phyloP scores from a whole-genome alignment of 2,888 invertebrate genomes.

The Steinernema carpocapsae region DNA sequence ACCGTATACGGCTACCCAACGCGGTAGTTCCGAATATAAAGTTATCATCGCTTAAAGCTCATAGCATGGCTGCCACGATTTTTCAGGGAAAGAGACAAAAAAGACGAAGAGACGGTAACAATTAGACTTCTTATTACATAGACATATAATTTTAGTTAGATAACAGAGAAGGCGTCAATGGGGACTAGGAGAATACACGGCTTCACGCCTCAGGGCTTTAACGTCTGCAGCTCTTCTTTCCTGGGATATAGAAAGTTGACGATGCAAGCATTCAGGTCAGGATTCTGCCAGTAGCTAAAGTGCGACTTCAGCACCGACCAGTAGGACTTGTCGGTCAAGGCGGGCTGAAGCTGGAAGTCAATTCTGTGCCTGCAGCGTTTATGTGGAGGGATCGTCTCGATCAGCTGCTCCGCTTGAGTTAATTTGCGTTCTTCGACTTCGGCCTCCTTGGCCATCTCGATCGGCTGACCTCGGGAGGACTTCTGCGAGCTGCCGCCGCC shows the following conservation, averaged over 20 bases:
- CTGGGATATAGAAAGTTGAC: constrained; percentile 54
- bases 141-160: too few species aligned
- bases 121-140: too few species aligned
- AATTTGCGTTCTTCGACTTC: constrained; percentile 35
- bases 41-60: background rate
- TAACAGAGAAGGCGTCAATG: too few species aligned
- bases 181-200: too few species aligned
- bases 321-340: constrained; percentile 64
- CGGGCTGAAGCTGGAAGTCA: constrained; percentile 60
- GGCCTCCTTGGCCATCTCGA: constrained; percentile 22
- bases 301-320: constrained; percentile 65
- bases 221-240: constrained; percentile 32
- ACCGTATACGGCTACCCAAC: background rate
- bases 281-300: constrained; percentile 66
- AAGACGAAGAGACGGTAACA: too few species aligned
- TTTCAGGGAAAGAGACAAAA: background rate
- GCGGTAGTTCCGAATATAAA: background rate
- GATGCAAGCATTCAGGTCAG: constrained; percentile 55
- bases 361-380: constrained; percentile 40
- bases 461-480: constrained; percentile 25
- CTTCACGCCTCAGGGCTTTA: background rate
- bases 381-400: constrained; percentile 43
- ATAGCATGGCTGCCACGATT: background rate
- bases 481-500: constrained; percentile 36
- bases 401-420: constrained; percentile 44